A percentile compares a stretch with the other conserved stretches of the same genome.
Conservation (phyloP, 2,113 vertebrate species). For the Mustela nigripes region DNA sequence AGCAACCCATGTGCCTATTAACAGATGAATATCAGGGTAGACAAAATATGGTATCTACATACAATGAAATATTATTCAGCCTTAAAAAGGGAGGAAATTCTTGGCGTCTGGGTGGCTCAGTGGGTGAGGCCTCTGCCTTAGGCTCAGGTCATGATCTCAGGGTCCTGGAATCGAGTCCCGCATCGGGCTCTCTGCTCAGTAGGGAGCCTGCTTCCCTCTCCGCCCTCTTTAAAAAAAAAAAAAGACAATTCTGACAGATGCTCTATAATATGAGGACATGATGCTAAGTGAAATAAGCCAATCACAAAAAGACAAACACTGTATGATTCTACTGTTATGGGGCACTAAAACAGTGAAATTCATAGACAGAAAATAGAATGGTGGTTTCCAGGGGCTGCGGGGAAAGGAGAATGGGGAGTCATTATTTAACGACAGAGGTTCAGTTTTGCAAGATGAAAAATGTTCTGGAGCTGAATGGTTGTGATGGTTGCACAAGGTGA, state of each 20-base stretch:
- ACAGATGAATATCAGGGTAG: background rate
- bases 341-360: background rate
- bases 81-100: background rate
- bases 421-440: background rate
- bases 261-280: background rate
- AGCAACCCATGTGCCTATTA: background rate
- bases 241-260: background rate
- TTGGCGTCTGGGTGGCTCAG: background rate
- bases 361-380: background rate
- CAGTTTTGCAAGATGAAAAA: background rate
- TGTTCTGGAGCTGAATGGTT: background rate
- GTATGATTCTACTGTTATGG: background rate
- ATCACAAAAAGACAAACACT: background rate
- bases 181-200: too few species aligned
- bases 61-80: background rate
- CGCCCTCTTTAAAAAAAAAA: background rate
- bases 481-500: background rate
- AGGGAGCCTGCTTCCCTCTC: too few species aligned
- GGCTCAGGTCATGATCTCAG: too few species aligned
- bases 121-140: too few species aligned
- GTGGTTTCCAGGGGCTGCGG: background rate
- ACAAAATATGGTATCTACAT: background rate
- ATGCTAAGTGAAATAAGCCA: background rate
- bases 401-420: background rate
- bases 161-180: too few species aligned